phyloP scores from a whole-genome alignment of 2,888 invertebrate species.

The Drosophila pseudotalamancana region DNA sequence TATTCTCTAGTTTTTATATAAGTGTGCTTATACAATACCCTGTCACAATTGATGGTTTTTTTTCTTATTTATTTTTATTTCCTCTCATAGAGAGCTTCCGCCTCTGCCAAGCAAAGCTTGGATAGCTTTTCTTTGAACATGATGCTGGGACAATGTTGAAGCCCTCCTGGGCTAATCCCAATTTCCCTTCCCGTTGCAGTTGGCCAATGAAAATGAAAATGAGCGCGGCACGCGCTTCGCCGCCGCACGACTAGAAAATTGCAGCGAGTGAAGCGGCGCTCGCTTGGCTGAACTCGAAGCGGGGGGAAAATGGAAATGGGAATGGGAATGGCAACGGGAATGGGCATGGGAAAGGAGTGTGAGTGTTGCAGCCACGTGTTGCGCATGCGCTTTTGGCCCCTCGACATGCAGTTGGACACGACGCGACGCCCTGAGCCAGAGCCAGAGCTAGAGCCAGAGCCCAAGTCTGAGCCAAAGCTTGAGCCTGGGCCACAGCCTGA shows the following conservation, averaged over 20 bases:
- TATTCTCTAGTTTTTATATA: too few relatives aligned
- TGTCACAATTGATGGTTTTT: not conserved
- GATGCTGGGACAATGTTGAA: conserved; percentile 18
- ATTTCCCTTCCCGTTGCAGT: conserved; percentile 33
- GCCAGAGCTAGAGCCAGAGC: conserved; percentile 4
- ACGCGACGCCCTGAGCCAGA: conserved; percentile 59
- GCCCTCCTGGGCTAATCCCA: conserved; percentile 12
- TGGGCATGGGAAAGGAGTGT: conserved; percentile 27
- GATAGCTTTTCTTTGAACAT: not conserved
- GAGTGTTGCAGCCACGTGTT: conserved; percentile 78
- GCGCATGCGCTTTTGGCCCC: conserved; percentile 79
- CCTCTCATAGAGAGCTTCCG: conserved; percentile 14
- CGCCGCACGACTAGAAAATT: conserved; percentile 76
- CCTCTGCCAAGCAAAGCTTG: not conserved
- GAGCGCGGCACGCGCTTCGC: conserved; percentile 76
- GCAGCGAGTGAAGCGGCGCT: conserved; percentile 53
- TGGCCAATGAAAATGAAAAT: conserved; percentile 74
- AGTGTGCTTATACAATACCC: too few relatives aligned
- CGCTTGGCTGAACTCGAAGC: conserved; percentile 59
- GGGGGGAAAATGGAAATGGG: not conserved
- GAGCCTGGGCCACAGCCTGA: conserved; percentile 51
- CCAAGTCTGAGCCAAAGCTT: conserved; percentile 47
- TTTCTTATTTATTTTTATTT: not conserved
- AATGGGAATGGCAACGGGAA: conserved; percentile 19
- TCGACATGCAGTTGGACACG: conserved; percentile 64